A percentile compares a stretch with the other conserved stretches of the same genome.
phyloP scores from a whole-genome alignment of 2,797 vertebrate genomes.

The Champsocephalus esox region DNA sequence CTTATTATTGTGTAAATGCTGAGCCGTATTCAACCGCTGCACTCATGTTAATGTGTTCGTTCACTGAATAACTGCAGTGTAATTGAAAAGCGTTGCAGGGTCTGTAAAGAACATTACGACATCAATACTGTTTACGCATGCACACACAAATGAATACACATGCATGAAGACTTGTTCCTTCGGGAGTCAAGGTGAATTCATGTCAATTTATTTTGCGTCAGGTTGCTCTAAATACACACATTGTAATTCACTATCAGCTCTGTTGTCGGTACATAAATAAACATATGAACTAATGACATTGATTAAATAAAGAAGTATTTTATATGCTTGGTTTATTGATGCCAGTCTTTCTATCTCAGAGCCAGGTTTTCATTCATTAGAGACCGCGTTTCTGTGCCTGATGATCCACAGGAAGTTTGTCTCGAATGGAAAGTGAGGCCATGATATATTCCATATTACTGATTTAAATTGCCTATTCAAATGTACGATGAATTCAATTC shows the following conservation, averaged over 20 bases:
- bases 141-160: slow-evolving; percentile 26
- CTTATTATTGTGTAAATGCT: slow-evolving; percentile 65
- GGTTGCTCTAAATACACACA: slow-evolving; percentile 23
- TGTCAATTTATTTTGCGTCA: slow-evolving; percentile 22
- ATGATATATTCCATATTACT: slow-evolving; percentile 15
- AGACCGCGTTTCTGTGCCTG: slow-evolving; percentile 23
- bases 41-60: slow-evolving; percentile 65
- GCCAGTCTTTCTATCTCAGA: slow-evolving; percentile 18
- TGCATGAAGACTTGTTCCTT: slow-evolving; percentile 23
- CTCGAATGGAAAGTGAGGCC: background rate
- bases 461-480: slow-evolving; percentile 28
- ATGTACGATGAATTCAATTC: slow-evolving; percentile 7
- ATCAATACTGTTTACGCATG: slow-evolving; percentile 24
- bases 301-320: slow-evolving; percentile 33
- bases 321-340: slow-evolving; percentile 45
- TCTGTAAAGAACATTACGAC: slow-evolving; percentile 63
- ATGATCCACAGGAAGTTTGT: background rate
- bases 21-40: slow-evolving; percentile 48
- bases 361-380: slow-evolving; percentile 38
- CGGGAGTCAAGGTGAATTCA: slow-evolving; percentile 29
- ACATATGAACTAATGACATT: slow-evolving; percentile 24
- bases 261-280: slow-evolving; percentile 15
- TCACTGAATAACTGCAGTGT: slow-evolving; percentile 49
- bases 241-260: slow-evolving; percentile 25
- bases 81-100: slow-evolving; percentile 58